These are phyloP conservation scores for Ophonus ardosiacus DNA, from an alignment of 2,888 invertebrate genomes.

Conservation along the genomic window DNA sequence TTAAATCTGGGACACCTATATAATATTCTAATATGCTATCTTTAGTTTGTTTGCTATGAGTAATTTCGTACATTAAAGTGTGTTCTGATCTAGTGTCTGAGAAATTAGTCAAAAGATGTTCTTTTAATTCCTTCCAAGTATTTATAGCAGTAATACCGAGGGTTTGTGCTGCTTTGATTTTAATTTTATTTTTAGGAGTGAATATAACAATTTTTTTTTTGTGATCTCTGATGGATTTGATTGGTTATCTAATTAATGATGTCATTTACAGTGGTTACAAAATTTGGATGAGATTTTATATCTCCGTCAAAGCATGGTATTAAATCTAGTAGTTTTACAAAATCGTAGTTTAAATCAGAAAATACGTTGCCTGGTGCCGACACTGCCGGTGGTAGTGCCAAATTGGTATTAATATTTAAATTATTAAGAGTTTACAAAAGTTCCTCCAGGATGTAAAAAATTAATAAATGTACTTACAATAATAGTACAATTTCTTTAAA, in stretches of 20 bases:
- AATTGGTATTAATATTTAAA: neutral
- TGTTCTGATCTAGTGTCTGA: neutral
- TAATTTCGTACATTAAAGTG: no score
- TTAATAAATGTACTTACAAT: neutral
- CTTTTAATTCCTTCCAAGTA: no score
- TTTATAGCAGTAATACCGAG: neutral
- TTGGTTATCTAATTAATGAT: neutral
- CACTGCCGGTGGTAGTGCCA: neutral
- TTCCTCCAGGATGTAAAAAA: neutral
- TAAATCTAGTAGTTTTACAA: neutral
- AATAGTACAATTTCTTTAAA: neutral
- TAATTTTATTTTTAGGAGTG: neutral
- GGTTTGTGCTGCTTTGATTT: neutral
- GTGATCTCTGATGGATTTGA: no score
- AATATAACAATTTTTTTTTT: neutral
- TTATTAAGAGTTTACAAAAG: neutral
- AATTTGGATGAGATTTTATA: neutral
- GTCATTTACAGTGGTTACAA: neutral
- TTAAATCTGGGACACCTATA: no score
- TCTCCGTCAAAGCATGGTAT: neutral
- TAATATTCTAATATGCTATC: neutral
- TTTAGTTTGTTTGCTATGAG: neutral
- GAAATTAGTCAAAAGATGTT: neutral
- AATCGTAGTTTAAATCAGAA: neutral
- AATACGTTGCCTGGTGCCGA: neutral